Base-by-base conservation (phyloP, 2,888 invertebrate genomes). In the Diaprepes abbreviatus region DNA sequence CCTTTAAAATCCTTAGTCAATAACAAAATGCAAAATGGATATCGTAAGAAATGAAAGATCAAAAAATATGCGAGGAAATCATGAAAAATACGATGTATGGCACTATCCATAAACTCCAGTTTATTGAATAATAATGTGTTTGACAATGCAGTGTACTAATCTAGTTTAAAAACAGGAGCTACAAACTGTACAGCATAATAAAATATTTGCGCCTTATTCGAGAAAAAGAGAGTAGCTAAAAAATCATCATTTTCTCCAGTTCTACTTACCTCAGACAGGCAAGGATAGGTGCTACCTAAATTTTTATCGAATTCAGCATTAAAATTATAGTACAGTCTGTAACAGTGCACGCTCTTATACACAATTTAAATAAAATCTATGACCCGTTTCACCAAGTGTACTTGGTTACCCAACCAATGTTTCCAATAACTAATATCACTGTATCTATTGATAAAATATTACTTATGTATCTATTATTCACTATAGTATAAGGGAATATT, bases 51-150 rank as follows among this genome's bases (percentile, higher is more conserved):
- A 69, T 69, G 69, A 69, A 50, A 62, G 57, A 57, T 31, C 35
- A 63, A 68, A 31, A 62, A 43, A 38, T 17, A 57, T 57, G 62
- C 60, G 67, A 71, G 71, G 63, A 65, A 72, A 67, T 54, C 59
- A 80, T 79, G 80, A 79, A 80, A 79, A 80, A 80, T 78, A 80
- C 82, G 81, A 82, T 81, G 79, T 83, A 84, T 84, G 84, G 84
- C 84, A 84, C 84, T 84, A 84, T 83, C 83, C 81, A 83, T n/a
- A n/a, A n/a, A n/a, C n/a, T n/a, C n/a, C 81, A 83, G 83, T 83
- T 83, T 83, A 83, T 83, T 83, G 79, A 83, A 81, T 81, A 83
- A 82, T 80, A 83, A 82, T 83, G 83, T 83, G 82, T 82, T 81
- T 82, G 82, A 83, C 83, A 83, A 83, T 83, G 82, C 82, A 79